Evolutionary conservation across 2,797 vertebrate species (phyloP).

Genomic region (Pipistrellus nathusii): DNA sequence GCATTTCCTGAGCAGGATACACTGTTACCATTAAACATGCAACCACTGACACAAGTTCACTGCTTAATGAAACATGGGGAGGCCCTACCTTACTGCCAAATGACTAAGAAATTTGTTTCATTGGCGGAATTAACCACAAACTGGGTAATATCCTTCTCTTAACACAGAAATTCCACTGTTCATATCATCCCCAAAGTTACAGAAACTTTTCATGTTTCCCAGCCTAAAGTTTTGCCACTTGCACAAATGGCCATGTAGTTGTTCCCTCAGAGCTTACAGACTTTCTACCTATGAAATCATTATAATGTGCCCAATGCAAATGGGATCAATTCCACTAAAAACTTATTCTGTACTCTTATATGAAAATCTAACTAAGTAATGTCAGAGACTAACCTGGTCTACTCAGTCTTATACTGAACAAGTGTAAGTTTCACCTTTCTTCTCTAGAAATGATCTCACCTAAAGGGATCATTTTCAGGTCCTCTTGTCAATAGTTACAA

Average conservation of each 20-base stretch:
- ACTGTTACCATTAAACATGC: neutral
- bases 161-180: slow-evolving; percentile 11
- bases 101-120: neutral
- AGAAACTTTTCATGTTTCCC: slow-evolving; percentile 2
- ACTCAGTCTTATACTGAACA: neutral
- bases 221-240: slow-evolving; percentile 8
- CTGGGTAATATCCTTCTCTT: neutral
- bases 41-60: neutral
- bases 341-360: neutral
- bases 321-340: neutral
- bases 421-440: neutral
- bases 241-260: neutral
- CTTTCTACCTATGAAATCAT: slow-evolving; percentile 1
- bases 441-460: neutral
- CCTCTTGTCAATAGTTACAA: neutral
- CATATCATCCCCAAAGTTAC: neutral
- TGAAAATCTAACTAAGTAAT: neutral
- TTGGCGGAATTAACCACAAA: neutral
- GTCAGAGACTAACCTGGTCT: neutral
- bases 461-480: neutral
- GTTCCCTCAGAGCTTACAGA: neutral
- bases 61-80: neutral
- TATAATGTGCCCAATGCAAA: neutral
- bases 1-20: neutral
- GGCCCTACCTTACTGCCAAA: neutral